A percentile compares a stretch with the other conserved stretches of the same genome.
Evolutionary conservation across 2,888 invertebrate species (phyloP).

Genomic region (Colletes collaris): DNA sequence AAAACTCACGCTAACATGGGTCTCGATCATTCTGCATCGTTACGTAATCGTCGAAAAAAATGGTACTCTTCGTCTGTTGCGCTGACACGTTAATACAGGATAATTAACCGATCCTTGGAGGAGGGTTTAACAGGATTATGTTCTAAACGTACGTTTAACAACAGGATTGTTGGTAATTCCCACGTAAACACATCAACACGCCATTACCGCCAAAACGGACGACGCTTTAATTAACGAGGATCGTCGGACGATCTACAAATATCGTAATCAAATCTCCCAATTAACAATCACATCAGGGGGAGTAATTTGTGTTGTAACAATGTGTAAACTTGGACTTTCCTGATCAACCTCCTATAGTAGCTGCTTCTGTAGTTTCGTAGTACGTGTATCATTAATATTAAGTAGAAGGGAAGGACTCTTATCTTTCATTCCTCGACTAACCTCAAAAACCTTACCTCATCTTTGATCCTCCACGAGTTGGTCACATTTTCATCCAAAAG

Average conservation of each 20-base stretch:
- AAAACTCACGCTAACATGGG: conserved; percentile 3
- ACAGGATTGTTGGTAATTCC: conserved; percentile 4
- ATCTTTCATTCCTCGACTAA: too few relatives aligned
- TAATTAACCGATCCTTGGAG: not conserved
- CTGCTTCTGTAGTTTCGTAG: not conserved
- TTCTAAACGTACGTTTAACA: not conserved
- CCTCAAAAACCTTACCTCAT: too few relatives aligned
- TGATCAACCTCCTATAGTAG: too few relatives aligned
- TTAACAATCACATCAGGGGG: too few relatives aligned
- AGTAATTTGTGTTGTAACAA: too few relatives aligned
- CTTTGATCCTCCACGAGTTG: too few relatives aligned
- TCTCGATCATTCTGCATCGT: not conserved
- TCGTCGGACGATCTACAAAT: too few relatives aligned
- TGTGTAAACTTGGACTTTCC: too few relatives aligned
- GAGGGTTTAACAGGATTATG: not conserved
- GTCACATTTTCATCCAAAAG: too few relatives aligned
- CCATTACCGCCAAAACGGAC: not conserved
- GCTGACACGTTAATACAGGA: not conserved
- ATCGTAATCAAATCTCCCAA: too few relatives aligned
- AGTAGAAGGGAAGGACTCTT: too few relatives aligned
- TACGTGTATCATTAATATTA: not conserved
- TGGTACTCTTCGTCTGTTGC: conserved; percentile 4
- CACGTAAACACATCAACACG: not conserved
- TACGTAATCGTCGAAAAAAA: not conserved
- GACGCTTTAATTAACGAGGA: not conserved